These are phyloP conservation scores for Gulo gulo DNA, from an alignment of 2,113 vertebrate species.

Conservation along the genomic window DNA sequence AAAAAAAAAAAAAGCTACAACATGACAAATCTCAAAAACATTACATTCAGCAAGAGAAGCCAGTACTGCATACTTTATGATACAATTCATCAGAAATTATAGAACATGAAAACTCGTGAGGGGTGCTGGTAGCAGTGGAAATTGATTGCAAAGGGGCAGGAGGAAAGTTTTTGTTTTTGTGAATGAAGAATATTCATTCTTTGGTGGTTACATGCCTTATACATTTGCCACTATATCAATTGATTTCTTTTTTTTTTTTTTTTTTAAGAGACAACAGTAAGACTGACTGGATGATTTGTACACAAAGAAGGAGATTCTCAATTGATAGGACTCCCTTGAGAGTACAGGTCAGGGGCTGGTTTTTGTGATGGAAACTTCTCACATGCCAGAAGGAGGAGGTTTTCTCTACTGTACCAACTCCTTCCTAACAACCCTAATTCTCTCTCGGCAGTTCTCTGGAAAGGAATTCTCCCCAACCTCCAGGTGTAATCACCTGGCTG, in stretches of 20 bases:
- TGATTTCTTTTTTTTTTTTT: not conserved
- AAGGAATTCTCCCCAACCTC: not conserved
- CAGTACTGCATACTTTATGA: not conserved
- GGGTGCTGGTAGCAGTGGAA: not conserved
- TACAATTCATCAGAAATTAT: conserved; percentile 6
- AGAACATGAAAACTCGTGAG: conserved; percentile 5
- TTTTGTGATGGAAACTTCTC: not conserved
- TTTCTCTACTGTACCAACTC: not conserved
- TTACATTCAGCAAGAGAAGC: not conserved
- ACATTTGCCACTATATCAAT: not conserved
- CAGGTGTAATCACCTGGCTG: not conserved
- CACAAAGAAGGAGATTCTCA: not conserved
- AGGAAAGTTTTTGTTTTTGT: not conserved
- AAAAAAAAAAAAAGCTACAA: not conserved
- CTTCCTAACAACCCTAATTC: not conserved
- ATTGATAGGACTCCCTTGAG: not conserved
- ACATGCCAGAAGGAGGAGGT: not conserved
- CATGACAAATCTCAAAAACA: not conserved
- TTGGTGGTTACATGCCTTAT: not conserved
- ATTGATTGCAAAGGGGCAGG: not conserved
- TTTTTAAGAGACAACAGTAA: not conserved
- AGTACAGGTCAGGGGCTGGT: not conserved
- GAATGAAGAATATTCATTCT: not conserved
- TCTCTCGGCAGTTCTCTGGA: not conserved
- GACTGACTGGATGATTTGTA: not conserved